Percentiles rank a stretch among this genome's conserved stretches.
These are phyloP conservation scores for Entomobrya proxima DNA, from an alignment of 2,888 invertebrate species.

Conservation along the genomic window DNA sequence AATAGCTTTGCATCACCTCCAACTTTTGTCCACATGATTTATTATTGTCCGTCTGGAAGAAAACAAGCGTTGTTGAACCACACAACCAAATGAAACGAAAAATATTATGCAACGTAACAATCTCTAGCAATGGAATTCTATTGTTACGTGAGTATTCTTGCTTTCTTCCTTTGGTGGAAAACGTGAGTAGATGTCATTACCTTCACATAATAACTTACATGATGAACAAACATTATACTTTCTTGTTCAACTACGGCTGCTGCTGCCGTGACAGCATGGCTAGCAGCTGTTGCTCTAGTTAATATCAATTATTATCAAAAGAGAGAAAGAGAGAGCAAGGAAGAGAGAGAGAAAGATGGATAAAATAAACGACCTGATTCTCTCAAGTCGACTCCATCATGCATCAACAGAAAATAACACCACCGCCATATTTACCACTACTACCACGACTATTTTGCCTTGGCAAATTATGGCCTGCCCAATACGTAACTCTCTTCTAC, in stretches of 20 bases:
- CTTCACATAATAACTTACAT: background rate
- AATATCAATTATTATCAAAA: conserved; percentile 22
- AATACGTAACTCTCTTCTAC: background rate
- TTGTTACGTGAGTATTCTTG: too few relatives aligned
- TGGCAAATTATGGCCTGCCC: background rate
- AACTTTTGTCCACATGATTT: too few relatives aligned
- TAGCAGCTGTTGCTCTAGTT: conserved; percentile 30
- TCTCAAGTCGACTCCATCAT: background rate
- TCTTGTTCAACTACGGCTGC: background rate
- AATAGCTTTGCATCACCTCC: too few relatives aligned
- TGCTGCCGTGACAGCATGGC: background rate
- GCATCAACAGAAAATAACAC: background rate
- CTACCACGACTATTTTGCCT: background rate
- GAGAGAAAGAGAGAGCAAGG: background rate
- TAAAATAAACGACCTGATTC: conserved; percentile 28
- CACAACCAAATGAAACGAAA: too few relatives aligned
- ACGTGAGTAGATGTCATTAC: background rate
- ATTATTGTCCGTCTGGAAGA: too few relatives aligned
- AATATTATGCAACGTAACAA: too few relatives aligned
- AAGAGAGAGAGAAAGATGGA: background rate
- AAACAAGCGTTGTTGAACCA: too few relatives aligned
- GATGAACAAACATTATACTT: background rate
- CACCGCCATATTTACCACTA: background rate
- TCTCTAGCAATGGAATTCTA: too few relatives aligned
- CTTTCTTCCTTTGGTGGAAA: background rate